A percentile compares a stretch with the other conserved stretches of the same genome.
These are phyloP conservation scores for Boulengeromyrus knoepffleri DNA, from an alignment of 2,113 vertebrate genomes.

Conservation along the genomic window DNA sequence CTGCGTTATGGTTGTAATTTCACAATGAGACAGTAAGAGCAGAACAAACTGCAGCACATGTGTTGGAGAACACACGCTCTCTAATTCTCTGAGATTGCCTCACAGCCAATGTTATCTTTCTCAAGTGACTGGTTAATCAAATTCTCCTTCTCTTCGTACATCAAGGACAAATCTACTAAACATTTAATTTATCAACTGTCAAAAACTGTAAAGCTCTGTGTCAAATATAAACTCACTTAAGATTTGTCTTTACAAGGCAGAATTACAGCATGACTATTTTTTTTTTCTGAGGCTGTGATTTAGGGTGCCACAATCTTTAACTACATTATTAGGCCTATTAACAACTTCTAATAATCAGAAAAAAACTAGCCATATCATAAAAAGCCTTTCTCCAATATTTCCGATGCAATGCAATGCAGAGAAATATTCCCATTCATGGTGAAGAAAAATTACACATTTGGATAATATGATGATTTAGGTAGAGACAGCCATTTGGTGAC, in stretches of 20 bases:
- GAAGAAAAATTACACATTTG: neutral
- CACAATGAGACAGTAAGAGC: neutral
- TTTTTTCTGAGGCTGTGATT: neutral
- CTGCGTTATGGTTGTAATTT: neutral
- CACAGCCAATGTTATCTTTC: neutral
- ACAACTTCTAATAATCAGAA: neutral
- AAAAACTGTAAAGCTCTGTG: neutral
- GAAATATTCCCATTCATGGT: neutral
- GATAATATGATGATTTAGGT: neutral
- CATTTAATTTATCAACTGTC: neutral
- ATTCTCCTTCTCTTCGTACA: neutral
- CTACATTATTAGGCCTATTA: neutral
- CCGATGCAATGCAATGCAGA: neutral
- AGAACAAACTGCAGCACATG: neutral
- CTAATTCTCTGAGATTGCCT: neutral
- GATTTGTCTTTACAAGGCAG: neutral
- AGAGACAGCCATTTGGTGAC: slow-evolving; percentile 1
- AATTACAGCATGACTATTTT: neutral
- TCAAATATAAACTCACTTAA: neutral
- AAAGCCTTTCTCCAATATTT: neutral
- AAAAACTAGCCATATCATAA: neutral
- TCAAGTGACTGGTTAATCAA: slow-evolving; percentile 11
- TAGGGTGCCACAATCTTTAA: neutral
- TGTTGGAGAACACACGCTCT: neutral
- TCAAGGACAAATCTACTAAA: neutral